Evolutionary conservation across 2,797 vertebrate genomes (phyloP).

Genomic region (Trachops cirrhosus): DNA sequence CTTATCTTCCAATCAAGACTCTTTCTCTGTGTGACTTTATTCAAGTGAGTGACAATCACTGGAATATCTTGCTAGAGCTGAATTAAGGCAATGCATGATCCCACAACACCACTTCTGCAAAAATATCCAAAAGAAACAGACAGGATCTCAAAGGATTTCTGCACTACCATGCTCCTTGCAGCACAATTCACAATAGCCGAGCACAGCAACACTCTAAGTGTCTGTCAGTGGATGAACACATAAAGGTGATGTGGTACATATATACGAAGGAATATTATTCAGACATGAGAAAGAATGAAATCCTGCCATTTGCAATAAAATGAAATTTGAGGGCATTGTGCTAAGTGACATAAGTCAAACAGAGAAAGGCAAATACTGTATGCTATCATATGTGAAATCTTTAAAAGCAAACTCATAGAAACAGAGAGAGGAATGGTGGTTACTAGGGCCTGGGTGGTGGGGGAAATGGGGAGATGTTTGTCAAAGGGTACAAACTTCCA

Average conservation of each 20-base stretch:
- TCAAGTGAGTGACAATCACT: not conserved
- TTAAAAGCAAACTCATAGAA: not conserved
- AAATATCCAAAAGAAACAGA: not conserved
- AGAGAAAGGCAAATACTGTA: not conserved
- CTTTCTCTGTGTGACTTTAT: not conserved
- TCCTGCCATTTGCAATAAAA: not conserved
- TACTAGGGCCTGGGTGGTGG: not conserved
- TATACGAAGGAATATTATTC: not conserved
- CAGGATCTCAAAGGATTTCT: not conserved
- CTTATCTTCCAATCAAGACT: not conserved
- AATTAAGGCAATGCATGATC: not conserved
- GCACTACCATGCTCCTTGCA: not conserved
- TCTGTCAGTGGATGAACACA: not conserved
- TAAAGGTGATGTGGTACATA: not conserved
- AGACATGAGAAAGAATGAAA: not conserved
- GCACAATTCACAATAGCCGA: not conserved
- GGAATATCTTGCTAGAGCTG: not conserved
- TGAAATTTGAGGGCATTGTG: not conserved
- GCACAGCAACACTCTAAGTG: not conserved
- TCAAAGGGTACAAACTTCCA: not conserved
- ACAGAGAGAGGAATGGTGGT: not conserved
- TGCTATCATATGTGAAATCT: not conserved
- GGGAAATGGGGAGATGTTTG: not conserved
- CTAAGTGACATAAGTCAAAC: not conserved
- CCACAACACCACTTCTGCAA: not conserved